Evolutionary conservation across 2,888 invertebrate species (phyloP), one percentile per base, ranked within the genome.

Genomic region (Zhengitettix transpicula): DNA sequence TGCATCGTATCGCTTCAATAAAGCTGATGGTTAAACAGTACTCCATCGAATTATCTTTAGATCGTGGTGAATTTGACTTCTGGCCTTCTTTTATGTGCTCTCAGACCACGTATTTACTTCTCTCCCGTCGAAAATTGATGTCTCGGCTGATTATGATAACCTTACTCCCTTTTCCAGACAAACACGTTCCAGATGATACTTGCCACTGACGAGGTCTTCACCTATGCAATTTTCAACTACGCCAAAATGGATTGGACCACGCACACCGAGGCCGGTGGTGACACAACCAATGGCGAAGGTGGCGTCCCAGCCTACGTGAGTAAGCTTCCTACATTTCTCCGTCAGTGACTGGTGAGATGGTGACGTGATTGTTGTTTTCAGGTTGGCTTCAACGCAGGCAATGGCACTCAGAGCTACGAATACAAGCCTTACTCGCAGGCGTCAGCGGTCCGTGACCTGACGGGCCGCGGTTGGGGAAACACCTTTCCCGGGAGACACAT

Each of bases 331-430:
- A 7, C 15, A 12, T 7, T 3, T 3, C 3, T 16, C 53, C 53
- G 7, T 53, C 12, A n/a, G 12, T 53, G 5, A 12, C 3, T 53
- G 16, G 5, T 17, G 28, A 53, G 53, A 16, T 14, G 8, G 47
- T 16, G 15, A 17, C 16, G 40, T n/a, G 44, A 1, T 56, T 42
- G 41, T 40, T 52, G 47, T 55, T 68, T 73, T 52, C 68, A 91
- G 91, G 85, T 92, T 69, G 97, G 97, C 52, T 97, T 98, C 72
- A 98, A 98, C 72, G 97, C 89, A 59, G 98, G 98, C 58, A 93
- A 96, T 70, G 94, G 93, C 16, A 94, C 94, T 0, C 83, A 85
- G 70, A 83, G 87, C 64, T 92, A 85, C 71, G 90, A 92, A 73
- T 94, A 94, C 72, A 81, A 80, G 61, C 94, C 94, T 0, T 95